Conservation (phyloP, 2,113 vertebrate genomes). For the Alexandromys fortis region DNA sequence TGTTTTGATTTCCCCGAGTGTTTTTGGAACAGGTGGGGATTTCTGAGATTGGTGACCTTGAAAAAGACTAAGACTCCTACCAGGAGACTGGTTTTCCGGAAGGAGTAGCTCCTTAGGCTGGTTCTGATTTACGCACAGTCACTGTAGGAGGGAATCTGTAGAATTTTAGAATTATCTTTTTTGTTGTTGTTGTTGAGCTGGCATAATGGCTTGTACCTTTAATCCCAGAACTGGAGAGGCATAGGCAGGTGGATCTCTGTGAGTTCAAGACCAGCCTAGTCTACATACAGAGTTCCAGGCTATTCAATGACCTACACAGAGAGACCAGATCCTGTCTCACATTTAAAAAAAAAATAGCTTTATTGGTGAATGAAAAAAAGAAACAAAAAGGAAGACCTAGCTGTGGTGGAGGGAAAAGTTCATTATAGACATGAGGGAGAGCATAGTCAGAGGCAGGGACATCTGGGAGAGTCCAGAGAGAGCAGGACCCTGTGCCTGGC, state of each 20-base stretch:
- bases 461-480: background rate
- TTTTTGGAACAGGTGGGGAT: conserved; percentile 67
- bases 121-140: conserved; percentile 9
- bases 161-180: background rate
- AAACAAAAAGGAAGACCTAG: background rate
- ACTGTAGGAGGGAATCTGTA: background rate
- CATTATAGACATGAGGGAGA: background rate
- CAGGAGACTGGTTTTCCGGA: conserved; percentile 38
- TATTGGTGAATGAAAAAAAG: background rate
- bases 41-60: conserved; percentile 62
- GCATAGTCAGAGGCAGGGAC: background rate
- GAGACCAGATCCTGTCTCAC: background rate
- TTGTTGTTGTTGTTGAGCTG: background rate
- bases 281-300: background rate
- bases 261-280: background rate
- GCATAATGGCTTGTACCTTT: background rate
- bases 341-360: background rate
- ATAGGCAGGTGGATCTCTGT: background rate
- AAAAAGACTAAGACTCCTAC: conserved; percentile 59
- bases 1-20: conserved; percentile 46
- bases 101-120: background rate
- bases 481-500: background rate
- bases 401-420: background rate
- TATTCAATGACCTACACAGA: background rate
- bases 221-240: background rate